Conservation (phyloP, 1,140 invertebrate species). For the Samia ricini region DNA sequence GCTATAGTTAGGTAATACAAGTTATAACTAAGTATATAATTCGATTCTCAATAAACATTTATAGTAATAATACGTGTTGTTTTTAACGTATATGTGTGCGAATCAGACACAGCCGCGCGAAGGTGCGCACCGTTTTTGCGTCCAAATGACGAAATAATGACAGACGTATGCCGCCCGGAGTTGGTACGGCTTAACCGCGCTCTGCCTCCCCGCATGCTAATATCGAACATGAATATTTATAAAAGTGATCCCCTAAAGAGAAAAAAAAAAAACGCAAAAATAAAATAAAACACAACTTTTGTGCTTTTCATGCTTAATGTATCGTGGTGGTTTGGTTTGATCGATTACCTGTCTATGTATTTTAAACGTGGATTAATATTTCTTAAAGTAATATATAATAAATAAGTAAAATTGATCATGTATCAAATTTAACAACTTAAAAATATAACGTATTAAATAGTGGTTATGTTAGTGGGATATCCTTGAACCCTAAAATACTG, state of each 20-base stretch:
- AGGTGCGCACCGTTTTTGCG: constrained; percentile 60
- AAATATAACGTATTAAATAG: no score
- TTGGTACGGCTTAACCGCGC: constrained; percentile 27
- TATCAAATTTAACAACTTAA: no score
- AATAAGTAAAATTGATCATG: no score
- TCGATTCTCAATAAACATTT: neutral
- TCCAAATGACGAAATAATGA: constrained; percentile 73
- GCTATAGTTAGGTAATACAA: no score
- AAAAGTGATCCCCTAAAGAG: constrained; percentile 47
- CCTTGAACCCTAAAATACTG: neutral
- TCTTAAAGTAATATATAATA: no score
- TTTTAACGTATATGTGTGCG: neutral
- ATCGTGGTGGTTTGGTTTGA: neutral
- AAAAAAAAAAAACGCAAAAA: constrained; percentile 34
- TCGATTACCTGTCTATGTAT: no score
- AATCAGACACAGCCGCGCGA: constrained; percentile 15
- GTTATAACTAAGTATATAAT: no score
- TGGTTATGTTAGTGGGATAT: no score
- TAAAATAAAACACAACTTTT: neutral
- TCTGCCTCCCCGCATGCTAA: constrained; percentile 59
- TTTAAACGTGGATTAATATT: no score
- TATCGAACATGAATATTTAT: constrained; percentile 73
- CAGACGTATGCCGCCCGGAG: constrained; percentile 38
- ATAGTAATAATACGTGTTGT: neutral
- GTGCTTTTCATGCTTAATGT: neutral